Evolutionary conservation across 1,140 invertebrate genomes (phyloP), one percentile per base, ranked within the genome.

Genomic region (Conus betulinus): DNA sequence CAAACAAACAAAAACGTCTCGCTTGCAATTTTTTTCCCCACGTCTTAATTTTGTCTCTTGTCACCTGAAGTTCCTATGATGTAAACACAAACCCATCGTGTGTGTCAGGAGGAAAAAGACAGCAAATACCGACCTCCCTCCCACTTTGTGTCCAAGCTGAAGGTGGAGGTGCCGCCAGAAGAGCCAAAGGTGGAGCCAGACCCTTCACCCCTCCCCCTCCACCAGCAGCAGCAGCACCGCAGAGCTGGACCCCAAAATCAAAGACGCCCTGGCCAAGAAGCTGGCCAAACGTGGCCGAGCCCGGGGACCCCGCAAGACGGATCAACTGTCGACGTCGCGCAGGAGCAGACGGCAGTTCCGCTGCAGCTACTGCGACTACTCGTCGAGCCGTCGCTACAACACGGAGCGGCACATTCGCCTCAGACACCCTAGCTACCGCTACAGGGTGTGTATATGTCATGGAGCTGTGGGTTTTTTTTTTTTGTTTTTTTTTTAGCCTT

Each of bases 401-500:
- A 67, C 71, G 5, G 84, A 85, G 84, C 17, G 84, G 25, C 84
- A 85, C 84, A 85, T 85, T 74, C 84, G 84, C 13, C 84, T 85
- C 8, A 17, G 84, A 27, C 84, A 85, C n/a, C 84, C 84, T 20
- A 74, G 57, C 15, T 85, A 85, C 57, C 84, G 84, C 5, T 85
- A 81, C 39, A 81, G 39, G 51, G 79, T 81, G 8, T 13, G 79
- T 53, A 5, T 52, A 0, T 81, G 67, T 71, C 6, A 5, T 0
- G 67, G 8, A 60, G 39, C 39, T 39, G 39, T 39, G 39, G 39
- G 39, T 39, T 39, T 39, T 39, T 39, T 3, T 39, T 39, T 39
- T 39, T 39, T 3, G n/a, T n/a, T n/a, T n/a, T n/a, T 39, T 39
- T 39, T 39, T 39, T 3, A 39, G 39, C 39, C 39, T 39, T 39